Percentiles rank a stretch among this genome's conserved stretches.
These are phyloP conservation scores for Myiopsitta monachus DNA, from an alignment of 2,113 vertebrate species.

Conservation along the genomic window DNA sequence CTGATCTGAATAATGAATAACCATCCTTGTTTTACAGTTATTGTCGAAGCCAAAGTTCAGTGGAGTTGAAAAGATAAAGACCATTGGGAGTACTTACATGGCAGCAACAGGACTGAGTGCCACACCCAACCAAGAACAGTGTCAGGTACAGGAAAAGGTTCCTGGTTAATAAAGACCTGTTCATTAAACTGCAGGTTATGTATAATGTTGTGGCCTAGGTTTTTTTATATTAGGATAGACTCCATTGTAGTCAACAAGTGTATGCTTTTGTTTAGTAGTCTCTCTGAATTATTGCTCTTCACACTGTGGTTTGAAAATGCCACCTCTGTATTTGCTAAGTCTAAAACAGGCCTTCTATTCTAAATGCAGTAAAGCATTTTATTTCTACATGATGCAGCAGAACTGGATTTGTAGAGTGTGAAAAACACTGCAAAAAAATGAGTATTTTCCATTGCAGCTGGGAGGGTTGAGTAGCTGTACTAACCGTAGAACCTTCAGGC, in stretches of 20 bases:
- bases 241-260: not conserved
- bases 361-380: not conserved
- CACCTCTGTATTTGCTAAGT: not conserved
- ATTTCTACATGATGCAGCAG: not conserved
- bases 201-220: not conserved
- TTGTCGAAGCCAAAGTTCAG: conserved; percentile 98
- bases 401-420: not conserved
- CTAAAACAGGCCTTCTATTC: not conserved
- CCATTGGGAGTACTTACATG: conserved; percentile 98
- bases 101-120: conserved; percentile 93
- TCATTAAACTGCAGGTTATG: not conserved
- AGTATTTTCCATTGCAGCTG: not conserved
- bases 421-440: not conserved
- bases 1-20: not conserved
- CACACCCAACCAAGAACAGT: conserved; percentile 86
- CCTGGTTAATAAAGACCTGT: not conserved
- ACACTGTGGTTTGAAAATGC: not conserved
- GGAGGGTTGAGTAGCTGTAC: not conserved
- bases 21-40: conserved; percentile 74
- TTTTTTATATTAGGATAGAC: not conserved
- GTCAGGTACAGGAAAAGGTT: conserved; percentile 77
- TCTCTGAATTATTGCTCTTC: not conserved
- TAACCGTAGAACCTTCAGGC: not conserved
- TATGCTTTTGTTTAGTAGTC: not conserved
- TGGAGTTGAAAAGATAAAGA: conserved; percentile 98